Base-by-base conservation (phyloP, 2,797 vertebrate species). In the Sebastes itinus region DNA sequence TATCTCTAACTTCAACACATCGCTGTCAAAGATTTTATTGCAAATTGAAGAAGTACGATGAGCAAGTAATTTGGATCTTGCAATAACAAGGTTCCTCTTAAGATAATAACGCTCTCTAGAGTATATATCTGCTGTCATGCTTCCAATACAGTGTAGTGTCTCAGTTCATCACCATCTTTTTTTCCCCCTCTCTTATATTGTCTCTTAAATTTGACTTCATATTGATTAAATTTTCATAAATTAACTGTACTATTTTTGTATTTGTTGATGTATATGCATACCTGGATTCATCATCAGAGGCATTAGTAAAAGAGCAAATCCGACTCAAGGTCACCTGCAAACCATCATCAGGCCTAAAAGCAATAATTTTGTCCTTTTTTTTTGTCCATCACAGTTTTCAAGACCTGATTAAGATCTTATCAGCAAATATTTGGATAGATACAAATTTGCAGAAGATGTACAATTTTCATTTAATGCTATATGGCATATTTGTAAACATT, bases 291-390 rank as follows among this genome's bases (percentile, higher is more conserved):
- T 30, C 28, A 61, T 32, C 58, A 30, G 58, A 60, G 58, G 56
- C n/a, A 55, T 12, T 10, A 11, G 4, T 25, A 58, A 59, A 59
- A 59, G 56, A 28, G 25, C 56, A 28, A 28, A 59, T 28, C 3
- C 0, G 14, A 59, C 56, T 59, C 3, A 28, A 59, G 7, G 4
- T 59, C 55, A 46, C 1, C 2, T 22, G 0, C n/a, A 55, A 23
- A 55, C 10, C n/a, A 55, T 55, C n/a, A 55, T 0, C 42, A 46
- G 0, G 16, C 42, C 42, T 46, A 0, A 46, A 18, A 46, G 16
- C 42, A 46, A 46, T 46, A 0, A 46, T 46, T 46, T 16, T 18
- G 7, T 46, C 16, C 42, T 3, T 18, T 18, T 46, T 46, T 18
- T 56, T 25, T 0, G 0, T 56, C 55, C 54, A 56, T 7, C 55